Percentiles rank a stretch among this genome's conserved stretches.
Evolutionary conservation across 2,888 invertebrate genomes (phyloP).

Genomic region (Andrena fulva): DNA sequence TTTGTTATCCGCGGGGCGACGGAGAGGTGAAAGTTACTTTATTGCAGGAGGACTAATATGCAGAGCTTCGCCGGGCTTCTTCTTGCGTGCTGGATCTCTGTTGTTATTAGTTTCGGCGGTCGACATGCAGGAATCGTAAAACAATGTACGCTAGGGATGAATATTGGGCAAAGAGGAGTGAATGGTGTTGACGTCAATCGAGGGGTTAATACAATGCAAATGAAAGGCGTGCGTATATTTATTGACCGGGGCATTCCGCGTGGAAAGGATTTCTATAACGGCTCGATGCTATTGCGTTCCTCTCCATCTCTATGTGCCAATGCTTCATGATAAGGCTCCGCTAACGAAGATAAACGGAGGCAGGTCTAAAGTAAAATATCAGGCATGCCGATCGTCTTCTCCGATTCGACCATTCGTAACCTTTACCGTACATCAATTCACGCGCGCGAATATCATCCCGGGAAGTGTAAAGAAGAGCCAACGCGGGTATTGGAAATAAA

Average conservation of each 20-base stretch:
- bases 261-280: neutral
- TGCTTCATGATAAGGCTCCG: conserved; percentile 41
- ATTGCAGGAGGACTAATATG: too few relatives aligned
- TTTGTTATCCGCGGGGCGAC: conserved; percentile 11
- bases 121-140: too few relatives aligned
- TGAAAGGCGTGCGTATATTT: conserved; percentile 26
- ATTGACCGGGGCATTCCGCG: conserved; percentile 25
- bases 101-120: too few relatives aligned
- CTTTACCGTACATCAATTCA: conserved; percentile 51
- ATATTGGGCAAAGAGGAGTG: neutral
- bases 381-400: conserved; percentile 13
- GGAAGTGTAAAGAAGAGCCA: conserved; percentile 12
- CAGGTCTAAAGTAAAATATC: conserved; percentile 45
- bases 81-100: too few relatives aligned
- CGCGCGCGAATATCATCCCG: conserved; percentile 39
- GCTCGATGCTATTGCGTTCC: conserved; percentile 19
- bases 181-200: conserved; percentile 16
- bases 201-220: conserved; percentile 42
- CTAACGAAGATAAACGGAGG: conserved; percentile 49
- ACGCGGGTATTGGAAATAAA: conserved; percentile 41
- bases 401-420: conserved; percentile 40
- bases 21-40: too few relatives aligned
- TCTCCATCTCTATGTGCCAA: neutral
- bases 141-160: neutral
- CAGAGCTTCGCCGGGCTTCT: too few relatives aligned